A percentile compares a stretch with the other conserved stretches of the same genome.
Conservation (phyloP, 2,113 vertebrate species). For the Apistogramma diplotaenia region DNA sequence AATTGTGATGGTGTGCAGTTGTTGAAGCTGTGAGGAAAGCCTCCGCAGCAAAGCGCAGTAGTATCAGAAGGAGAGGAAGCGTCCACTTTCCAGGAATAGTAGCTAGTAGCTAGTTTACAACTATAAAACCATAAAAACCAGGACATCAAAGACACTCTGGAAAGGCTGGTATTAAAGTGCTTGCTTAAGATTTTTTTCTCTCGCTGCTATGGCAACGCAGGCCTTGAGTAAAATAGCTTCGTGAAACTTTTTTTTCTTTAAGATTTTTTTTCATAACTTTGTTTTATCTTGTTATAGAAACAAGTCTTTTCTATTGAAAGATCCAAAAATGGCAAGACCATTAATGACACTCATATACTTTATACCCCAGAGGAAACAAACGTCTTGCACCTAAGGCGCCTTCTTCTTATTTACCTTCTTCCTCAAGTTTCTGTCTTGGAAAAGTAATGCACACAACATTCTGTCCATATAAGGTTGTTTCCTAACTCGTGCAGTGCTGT, state of each 20-base stretch:
- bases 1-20: neutral
- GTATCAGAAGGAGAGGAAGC: neutral
- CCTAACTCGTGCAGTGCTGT: constrained; percentile 19
- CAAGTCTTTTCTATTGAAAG: neutral
- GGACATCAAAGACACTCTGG: constrained; percentile 24
- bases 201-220: neutral
- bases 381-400: neutral
- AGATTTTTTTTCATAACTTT: neutral
- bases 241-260: too few relatives aligned
- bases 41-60: neutral
- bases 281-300: neutral
- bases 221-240: neutral
- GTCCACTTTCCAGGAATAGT: constrained; percentile 17
- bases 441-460: neutral
- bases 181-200: neutral
- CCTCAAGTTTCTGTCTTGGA: neutral
- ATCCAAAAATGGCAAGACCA: neutral
- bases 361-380: neutral
- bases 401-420: neutral
- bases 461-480: constrained; percentile 36
- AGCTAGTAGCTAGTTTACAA: constrained; percentile 1
- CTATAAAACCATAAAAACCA: constrained; percentile 17
- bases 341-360: neutral
- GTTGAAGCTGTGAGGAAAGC: neutral
- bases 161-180: constrained; percentile 38